A percentile compares a stretch with the other conserved stretches of the same genome.
phyloP scores from a whole-genome alignment of 2,888 invertebrate species.

The Hyposoter dolosus region DNA sequence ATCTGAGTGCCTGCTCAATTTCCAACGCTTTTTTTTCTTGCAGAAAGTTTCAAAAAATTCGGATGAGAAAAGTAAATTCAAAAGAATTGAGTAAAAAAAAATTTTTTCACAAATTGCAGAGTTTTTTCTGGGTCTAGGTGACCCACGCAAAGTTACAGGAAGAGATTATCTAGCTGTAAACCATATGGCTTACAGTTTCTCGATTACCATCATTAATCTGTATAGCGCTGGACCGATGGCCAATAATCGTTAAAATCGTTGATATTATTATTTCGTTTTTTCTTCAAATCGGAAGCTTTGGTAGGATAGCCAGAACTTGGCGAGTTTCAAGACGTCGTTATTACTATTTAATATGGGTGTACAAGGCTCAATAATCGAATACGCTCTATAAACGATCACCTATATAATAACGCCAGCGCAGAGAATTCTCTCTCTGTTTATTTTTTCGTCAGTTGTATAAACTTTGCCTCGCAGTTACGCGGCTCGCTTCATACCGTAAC shows the following conservation, averaged over 20 bases:
- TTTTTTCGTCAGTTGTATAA: conserved; percentile 39
- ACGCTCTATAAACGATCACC: conserved; percentile 63
- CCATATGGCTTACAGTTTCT: conserved; percentile 26
- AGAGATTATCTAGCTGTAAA: neutral
- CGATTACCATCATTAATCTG: conserved; percentile 24
- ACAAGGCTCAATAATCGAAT: conserved; percentile 64
- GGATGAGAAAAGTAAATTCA: too few species aligned
- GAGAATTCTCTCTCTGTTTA: conserved; percentile 8
- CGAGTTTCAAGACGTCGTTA: conserved; percentile 63
- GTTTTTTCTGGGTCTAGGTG: neutral
- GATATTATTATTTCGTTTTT: conserved; percentile 31
- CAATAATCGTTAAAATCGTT: conserved; percentile 19
- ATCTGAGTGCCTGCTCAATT: neutral
- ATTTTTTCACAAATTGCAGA: neutral
- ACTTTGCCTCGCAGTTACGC: conserved; percentile 56
- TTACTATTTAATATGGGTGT: conserved; percentile 63
- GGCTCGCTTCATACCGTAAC: conserved; percentile 54
- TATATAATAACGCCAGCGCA: conserved; percentile 44
- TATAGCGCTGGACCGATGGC: conserved; percentile 43
- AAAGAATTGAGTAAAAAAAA: neutral
- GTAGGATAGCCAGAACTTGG: conserved; percentile 63
- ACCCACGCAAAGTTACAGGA: neutral
- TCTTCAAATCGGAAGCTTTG: conserved; percentile 60
- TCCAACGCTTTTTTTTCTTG: neutral
- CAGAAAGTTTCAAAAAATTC: neutral